phyloP scores from a whole-genome alignment of 2,113 vertebrate genomes.

The Vulpes ferrilata region DNA sequence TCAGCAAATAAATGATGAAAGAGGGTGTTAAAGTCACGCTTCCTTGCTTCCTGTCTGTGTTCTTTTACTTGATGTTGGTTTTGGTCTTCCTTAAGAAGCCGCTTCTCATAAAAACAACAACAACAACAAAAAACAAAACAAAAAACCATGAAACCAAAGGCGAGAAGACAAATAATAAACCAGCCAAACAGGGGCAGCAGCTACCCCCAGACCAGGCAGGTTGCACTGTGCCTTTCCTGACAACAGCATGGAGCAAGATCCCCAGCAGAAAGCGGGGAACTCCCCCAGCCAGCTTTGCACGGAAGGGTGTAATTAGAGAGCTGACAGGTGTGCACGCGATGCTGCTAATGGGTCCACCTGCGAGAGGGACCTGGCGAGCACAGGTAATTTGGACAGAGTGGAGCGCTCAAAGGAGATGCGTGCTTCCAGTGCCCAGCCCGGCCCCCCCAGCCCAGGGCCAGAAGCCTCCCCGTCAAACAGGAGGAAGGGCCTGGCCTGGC shows the following conservation, averaged over 20 bases:
- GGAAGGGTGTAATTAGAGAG: constrained; percentile 68
- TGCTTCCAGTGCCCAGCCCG: constrained; percentile 53
- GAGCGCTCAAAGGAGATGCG: background rate
- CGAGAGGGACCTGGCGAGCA: constrained; percentile 39
- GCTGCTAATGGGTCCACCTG: constrained; percentile 69
- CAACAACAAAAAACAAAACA: background rate
- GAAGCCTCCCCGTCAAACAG: constrained; percentile 41
- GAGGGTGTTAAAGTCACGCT: background rate
- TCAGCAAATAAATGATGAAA: background rate
- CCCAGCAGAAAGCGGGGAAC: constrained; percentile 56
- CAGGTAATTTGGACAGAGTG: constrained; percentile 69
- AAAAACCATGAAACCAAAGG: background rate
- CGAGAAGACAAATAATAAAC: background rate
- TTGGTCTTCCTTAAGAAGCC: constrained; percentile 43
- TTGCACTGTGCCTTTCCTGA: background rate
- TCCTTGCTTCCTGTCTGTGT: background rate
- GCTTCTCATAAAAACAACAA: background rate
- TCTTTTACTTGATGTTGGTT: constrained; percentile 7
- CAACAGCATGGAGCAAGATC: constrained; percentile 41
- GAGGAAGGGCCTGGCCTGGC: constrained; percentile 53
- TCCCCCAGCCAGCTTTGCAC: constrained; percentile 16
- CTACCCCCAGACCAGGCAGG: background rate
- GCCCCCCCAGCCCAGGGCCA: background rate
- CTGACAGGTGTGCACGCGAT: constrained; percentile 38
- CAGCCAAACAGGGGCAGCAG: constrained; percentile 11